Evolutionary conservation across 2,888 invertebrate genomes (phyloP), one percentile per base, ranked within the genome.

Genomic region (Cryptosula pallasiana): DNA sequence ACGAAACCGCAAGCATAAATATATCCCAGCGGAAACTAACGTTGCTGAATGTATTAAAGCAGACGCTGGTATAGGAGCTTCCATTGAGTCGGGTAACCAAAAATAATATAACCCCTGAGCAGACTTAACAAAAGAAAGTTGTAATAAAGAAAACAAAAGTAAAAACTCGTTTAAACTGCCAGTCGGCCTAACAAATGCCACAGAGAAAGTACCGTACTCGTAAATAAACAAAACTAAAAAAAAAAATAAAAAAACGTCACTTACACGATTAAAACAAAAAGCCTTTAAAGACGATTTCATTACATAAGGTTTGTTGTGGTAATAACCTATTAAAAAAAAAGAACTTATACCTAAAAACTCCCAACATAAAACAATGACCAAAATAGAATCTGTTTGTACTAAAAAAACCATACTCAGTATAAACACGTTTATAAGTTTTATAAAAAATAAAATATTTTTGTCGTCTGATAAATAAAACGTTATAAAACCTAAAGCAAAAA

Each of bases 331-430:
- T 55, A 55, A n/a, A 23, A 55, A 55, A 55, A 55, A 55, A 16
- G 55, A 55, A 23, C 23, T 55, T 55, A 55, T 16, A 5, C 55
- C 55, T n/a, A 55, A 5, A 5, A 55, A 55, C 23, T 55, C 55
- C 25, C 55, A 55, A 55, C 55, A 20, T 69, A 69, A 27, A 32
- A 69, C 25, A n/a, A 69, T 27, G 5, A 25, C n/a, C n/a, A 35
- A 69, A 35, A 69, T n/a, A 32, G 9, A n/a, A 69, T 69, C n/a
- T 27, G n/a, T 35, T 29, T 57, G 25, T 34, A 71, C 34, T 3
- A 29, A 55, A n/a, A 55, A 34, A 55, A 71, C 58, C 57, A 34
- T 35, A 71, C 23, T 63, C 23, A 71, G 32, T 45, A 35, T 70
- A 55, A 55, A 71, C 29, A 25, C 58, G 29, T 57, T 35, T 23